Conservation (phyloP, 1,140 invertebrate genomes). For the Maniola jurtina region DNA sequence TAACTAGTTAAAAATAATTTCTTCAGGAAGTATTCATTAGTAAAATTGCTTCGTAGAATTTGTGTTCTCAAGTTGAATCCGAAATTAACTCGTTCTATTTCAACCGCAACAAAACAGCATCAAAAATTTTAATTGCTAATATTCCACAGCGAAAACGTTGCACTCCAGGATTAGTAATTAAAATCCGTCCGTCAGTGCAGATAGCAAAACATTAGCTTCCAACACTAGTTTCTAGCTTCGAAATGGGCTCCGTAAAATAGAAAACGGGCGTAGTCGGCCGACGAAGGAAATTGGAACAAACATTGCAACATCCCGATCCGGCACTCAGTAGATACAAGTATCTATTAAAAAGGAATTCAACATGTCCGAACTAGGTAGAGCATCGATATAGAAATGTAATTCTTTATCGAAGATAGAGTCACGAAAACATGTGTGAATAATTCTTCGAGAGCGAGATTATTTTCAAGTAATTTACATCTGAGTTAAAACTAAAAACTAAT, state of each 20-base stretch:
- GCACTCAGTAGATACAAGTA: constrained; percentile 37
- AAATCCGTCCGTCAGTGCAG: constrained; percentile 21
- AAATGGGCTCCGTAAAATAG: constrained; percentile 48
- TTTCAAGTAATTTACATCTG: too few species aligned
- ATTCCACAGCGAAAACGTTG: not conserved
- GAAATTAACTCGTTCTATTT: not conserved
- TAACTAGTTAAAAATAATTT: too few species aligned
- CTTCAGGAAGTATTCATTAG: not conserved
- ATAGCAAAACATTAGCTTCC: constrained; percentile 37
- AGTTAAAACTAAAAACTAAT: too few species aligned
- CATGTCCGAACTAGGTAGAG: constrained; percentile 15
- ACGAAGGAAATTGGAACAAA: constrained; percentile 67
- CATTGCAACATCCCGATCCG: constrained; percentile 50
- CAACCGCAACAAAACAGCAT: not conserved
- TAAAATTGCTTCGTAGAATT: not conserved
- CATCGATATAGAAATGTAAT: too few species aligned
- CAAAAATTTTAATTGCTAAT: constrained; percentile 11
- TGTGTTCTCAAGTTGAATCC: not conserved
- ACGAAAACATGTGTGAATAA: not conserved
- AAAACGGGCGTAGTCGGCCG: constrained; percentile 46
- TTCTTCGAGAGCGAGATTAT: too few species aligned
- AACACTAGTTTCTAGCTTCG: constrained; percentile 17
- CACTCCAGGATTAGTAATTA: constrained; percentile 20
- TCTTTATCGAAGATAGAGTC: not conserved
- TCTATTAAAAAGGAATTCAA: constrained; percentile 52